Percentiles rank a stretch among this genome's conserved stretches.
Evolutionary conservation across 2,888 invertebrate species (phyloP).

Genomic region (Spicauda simplicius): DNA sequence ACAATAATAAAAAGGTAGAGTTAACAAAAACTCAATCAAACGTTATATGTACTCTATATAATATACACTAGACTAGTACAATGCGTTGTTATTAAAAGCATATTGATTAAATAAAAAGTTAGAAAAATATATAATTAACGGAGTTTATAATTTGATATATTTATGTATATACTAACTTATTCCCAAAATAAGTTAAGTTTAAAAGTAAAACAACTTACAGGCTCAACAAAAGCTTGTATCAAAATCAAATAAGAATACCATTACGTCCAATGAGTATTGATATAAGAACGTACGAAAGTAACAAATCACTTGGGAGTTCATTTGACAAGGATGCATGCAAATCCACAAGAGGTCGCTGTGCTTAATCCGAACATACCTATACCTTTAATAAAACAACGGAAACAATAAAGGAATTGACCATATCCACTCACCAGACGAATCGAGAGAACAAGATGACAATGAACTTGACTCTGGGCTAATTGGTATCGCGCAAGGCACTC

Average conservation of each 20-base stretch:
- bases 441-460: constrained; percentile 69
- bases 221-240: too few species aligned
- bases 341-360: constrained; percentile 27
- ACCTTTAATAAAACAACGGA: constrained; percentile 42
- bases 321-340: constrained; percentile 27
- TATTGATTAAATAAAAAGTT: too few species aligned
- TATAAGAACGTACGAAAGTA: background rate
- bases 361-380: constrained; percentile 5
- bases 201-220: too few species aligned
- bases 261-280: background rate
- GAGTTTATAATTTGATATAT: too few species aligned
- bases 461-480: constrained; percentile 68
- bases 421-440: constrained; percentile 69
- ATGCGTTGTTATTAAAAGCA: too few species aligned
- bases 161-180: too few species aligned
- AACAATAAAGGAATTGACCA: constrained; percentile 59
- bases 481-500: constrained; percentile 60
- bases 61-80: too few species aligned
- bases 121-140: too few species aligned
- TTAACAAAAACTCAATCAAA: too few species aligned
- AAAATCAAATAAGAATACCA: background rate
- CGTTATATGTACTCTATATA: too few species aligned
- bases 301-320: constrained; percentile 1
- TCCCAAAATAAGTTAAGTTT: too few species aligned
- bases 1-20: too few species aligned